A percentile compares a stretch with the other conserved stretches of the same genome.
Evolutionary conservation across 2,113 vertebrate species (phyloP).

Genomic region (Urocitellus parryii): DNA sequence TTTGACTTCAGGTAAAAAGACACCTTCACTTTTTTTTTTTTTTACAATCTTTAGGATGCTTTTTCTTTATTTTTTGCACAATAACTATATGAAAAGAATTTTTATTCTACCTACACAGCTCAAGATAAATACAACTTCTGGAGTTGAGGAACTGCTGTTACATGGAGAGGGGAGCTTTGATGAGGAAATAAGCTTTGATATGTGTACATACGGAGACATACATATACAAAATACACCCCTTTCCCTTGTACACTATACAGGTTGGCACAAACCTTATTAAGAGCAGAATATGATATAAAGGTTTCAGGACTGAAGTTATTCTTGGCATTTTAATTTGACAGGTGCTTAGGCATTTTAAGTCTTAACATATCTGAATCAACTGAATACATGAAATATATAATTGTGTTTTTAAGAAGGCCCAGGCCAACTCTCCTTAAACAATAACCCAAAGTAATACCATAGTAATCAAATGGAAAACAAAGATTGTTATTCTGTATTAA

Average conservation of each 20-base stretch:
- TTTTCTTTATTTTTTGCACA: conserved; percentile 32
- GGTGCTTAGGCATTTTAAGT: conserved; percentile 85
- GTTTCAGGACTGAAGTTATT: conserved; percentile 50
- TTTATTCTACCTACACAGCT: conserved; percentile 33
- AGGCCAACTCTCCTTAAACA: conserved; percentile 25
- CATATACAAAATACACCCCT: background rate
- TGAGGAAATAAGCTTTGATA: conserved; percentile 70
- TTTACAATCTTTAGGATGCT: background rate
- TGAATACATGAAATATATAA: conserved; percentile 41
- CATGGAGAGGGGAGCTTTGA: conserved; percentile 58
- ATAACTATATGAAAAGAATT: background rate
- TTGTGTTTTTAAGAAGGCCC: conserved; percentile 48
- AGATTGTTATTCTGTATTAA: conserved; percentile 68
- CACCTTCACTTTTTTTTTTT: too few species aligned
- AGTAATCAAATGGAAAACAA: conserved; percentile 57
- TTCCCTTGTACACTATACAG: background rate
- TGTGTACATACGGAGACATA: conserved; percentile 4
- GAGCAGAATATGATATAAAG: conserved; percentile 50
- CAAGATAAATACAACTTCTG: conserved; percentile 65
- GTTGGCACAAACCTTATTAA: conserved; percentile 38
- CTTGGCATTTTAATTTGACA: conserved; percentile 67
- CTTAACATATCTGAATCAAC: conserved; percentile 50
- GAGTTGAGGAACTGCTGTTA: conserved; percentile 52
- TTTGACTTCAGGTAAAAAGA: too few species aligned
- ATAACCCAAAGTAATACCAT: conserved; percentile 45